phyloP scores from a whole-genome alignment of 2,888 invertebrate genomes.

The Caenorhabditis wallacei region DNA sequence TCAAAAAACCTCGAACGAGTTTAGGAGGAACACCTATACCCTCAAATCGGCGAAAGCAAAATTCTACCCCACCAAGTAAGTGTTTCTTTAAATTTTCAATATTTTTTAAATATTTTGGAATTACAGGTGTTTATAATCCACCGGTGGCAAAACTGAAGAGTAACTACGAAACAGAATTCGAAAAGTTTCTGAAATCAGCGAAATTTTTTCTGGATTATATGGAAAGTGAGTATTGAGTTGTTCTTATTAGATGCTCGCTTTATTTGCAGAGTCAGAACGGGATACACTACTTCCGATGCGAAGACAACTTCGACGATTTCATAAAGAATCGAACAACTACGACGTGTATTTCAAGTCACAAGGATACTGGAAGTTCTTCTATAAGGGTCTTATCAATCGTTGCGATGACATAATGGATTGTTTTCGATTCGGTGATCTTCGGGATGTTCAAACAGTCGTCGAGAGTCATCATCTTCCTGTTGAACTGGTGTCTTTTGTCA shows the following conservation, averaged over 20 bases:
- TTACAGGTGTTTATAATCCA: constrained; percentile 43
- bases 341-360: constrained; percentile 54
- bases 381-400: constrained; percentile 20
- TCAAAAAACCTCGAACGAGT: constrained; percentile 19
- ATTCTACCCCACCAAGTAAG: background rate
- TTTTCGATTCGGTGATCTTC: constrained; percentile 52
- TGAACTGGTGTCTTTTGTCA: constrained; percentile 42
- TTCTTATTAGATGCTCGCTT: background rate
- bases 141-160: constrained; percentile 20
- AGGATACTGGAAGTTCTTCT: constrained; percentile 54
- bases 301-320: constrained; percentile 20
- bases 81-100: background rate
- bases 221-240: constrained; percentile 10
- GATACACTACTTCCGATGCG: constrained; percentile 12
- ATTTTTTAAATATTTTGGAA: background rate
- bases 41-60: background rate
- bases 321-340: constrained; percentile 22
- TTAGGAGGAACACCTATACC: constrained; percentile 17
- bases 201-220: constrained; percentile 22
- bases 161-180: constrained; percentile 33
- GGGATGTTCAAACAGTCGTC: constrained; percentile 31
- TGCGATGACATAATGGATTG: constrained; percentile 48
- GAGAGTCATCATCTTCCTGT: constrained; percentile 16
- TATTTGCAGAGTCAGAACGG: background rate
- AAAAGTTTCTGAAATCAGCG: constrained; percentile 33